Conservation (phyloP, 92 coral and sea anemone genomes). For the Paramuricea clavata region DNA sequence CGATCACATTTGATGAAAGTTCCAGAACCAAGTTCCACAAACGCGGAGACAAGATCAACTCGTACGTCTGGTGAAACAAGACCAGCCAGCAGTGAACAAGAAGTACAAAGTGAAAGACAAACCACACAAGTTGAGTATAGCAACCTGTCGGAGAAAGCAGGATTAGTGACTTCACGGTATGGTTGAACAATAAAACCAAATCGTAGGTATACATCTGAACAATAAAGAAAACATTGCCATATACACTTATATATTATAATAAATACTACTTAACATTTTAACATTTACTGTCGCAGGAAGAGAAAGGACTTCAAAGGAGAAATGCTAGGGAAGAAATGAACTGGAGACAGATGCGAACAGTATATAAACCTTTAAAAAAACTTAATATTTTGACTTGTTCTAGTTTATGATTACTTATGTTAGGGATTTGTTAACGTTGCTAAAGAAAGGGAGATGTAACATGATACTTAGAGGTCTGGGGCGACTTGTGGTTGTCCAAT, state of each 20-base stretch:
- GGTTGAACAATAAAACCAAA: constrained; percentile 9
- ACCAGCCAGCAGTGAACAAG: background rate
- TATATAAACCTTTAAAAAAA: background rate
- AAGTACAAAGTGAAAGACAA: background rate
- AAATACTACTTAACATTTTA: background rate
- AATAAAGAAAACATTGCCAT: too few relatives aligned
- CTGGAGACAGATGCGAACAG: background rate
- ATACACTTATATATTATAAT: too few relatives aligned
- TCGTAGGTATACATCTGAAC: background rate
- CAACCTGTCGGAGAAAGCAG: background rate
- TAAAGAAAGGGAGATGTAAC: too few relatives aligned
- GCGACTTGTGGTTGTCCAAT: too few relatives aligned
- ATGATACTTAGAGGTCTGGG: too few relatives aligned
- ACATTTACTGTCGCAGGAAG: too few relatives aligned
- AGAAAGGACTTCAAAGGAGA: too few relatives aligned
- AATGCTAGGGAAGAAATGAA: too few relatives aligned
- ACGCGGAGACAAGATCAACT: background rate
- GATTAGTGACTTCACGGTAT: background rate
- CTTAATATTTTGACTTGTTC: constrained; percentile 9
- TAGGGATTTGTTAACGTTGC: background rate
- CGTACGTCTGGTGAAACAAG: background rate
- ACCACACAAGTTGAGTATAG: background rate
- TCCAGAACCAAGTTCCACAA: background rate
- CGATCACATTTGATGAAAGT: constrained; percentile 15
- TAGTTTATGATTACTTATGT: background rate